Base-by-base conservation (phyloP, 2,113 vertebrate species). In the Conger conger region DNA sequence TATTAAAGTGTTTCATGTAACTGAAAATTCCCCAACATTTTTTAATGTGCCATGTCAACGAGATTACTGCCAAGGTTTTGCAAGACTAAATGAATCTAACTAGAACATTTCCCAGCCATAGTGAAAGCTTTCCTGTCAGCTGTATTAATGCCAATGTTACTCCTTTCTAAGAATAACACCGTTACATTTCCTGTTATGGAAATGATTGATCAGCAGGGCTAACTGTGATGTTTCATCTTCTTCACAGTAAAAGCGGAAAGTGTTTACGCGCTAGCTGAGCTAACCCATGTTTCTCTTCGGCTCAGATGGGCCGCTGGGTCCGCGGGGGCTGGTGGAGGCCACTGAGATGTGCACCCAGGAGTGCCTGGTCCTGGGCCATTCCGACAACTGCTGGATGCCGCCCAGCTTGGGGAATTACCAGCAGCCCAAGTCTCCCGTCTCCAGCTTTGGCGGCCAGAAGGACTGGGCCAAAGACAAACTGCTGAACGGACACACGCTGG, bases 321-420 rank as follows among this genome's bases (percentile, higher is more conserved):
- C 97, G 17, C 95, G 97, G 88, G 98, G 98, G 87, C 94, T 99
- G 91, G 97, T 98, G 89, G 98, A 99, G 93, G 98, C 98, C 50
- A 98, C 98, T 53, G 98, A 99, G 93, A 99, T 99, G 98, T 99
- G 98, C 90, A 99, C 98, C 89, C 98, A 99, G 91, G 98, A 99
- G 93, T 99, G 98, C 87, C 92, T 99, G 68, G 96, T 99, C 88
- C 94, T 99, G 88, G 98, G 98, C 90, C 98, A 99, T 89, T 99
- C 98, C 81, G 98, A 99, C 95, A 99, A 99, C 95, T 99, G 98
- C 92, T 99, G 98, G 98, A 99, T 99, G 98, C 98, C 98, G 37
- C 97, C 97, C 4, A 96, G 93, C 53, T 91, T 99, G 88, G 96
- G 96, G 87, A 90, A 97, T 15, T 99, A 97, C 91, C 97, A 97